Percentiles rank a stretch among this genome's conserved stretches.
Conservation (phyloP, 2,888 invertebrate genomes). For the Patella pellucida region DNA sequence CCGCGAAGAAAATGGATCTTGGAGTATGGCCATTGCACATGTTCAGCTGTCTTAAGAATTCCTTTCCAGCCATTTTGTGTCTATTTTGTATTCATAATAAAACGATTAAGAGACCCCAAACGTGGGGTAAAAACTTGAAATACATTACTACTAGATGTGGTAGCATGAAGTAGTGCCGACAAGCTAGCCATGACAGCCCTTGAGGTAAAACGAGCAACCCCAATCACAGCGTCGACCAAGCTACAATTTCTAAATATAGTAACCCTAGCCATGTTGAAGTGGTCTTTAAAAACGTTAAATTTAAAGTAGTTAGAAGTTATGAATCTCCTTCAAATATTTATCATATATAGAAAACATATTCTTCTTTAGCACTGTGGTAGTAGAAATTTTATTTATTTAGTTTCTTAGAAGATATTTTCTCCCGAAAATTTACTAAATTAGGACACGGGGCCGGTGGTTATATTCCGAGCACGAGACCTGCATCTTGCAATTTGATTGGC, state of each 20-base stretch:
- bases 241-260: conserved; percentile 41
- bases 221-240: conserved; percentile 39
- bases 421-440: conserved; percentile 1
- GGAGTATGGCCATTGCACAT: conserved; percentile 24
- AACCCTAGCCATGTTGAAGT: conserved; percentile 37
- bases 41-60: conserved; percentile 4
- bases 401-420: conserved; percentile 5
- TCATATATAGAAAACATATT: conserved; percentile 9
- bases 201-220: conserved; percentile 55
- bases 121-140: not conserved
- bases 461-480: conserved; percentile 44
- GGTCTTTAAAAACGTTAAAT: conserved; percentile 42
- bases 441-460: conserved; percentile 25
- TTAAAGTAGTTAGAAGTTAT: conserved; percentile 24
- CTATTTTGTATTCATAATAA: conserved; percentile 11
- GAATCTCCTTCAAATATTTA: conserved; percentile 9
- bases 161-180: conserved; percentile 52
- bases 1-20: conserved; percentile 42
- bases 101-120: not conserved
- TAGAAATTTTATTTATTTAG: conserved; percentile 25
- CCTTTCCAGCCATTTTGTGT: conserved; percentile 21
- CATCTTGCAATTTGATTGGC: conserved; percentile 43
- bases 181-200: conserved; percentile 42
- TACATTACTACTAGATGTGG: conserved; percentile 9
- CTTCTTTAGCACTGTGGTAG: conserved; percentile 21